Evolutionary conservation across 2,888 invertebrate species (phyloP).

Genomic region (Macrophya alboannulata): DNA sequence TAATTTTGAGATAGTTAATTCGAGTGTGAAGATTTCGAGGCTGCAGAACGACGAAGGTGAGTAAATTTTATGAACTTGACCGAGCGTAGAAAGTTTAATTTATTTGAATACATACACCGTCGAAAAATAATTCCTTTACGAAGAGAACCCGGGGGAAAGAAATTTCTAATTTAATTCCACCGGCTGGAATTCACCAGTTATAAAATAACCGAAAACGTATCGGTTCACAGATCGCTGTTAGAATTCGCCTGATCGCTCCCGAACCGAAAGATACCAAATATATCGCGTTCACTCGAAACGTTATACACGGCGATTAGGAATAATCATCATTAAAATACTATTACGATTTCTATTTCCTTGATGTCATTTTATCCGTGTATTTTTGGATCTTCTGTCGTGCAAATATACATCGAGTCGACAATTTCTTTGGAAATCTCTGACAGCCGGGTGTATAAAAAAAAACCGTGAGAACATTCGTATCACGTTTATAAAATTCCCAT

Average conservation of each 20-base stretch:
- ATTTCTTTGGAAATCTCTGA: neutral
- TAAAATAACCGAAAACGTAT: neutral
- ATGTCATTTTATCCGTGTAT: neutral
- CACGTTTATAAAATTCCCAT: neutral
- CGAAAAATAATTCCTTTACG: neutral
- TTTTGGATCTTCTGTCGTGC: neutral
- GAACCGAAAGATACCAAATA: neutral
- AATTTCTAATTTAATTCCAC: neutral
- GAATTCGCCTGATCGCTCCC: neutral
- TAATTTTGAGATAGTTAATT: neutral
- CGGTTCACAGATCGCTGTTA: neutral
- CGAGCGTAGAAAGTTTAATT: conserved; percentile 43
- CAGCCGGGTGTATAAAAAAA: neutral
- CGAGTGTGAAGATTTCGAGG: neutral
- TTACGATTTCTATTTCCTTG: neutral
- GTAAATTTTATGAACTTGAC: conserved; percentile 24
- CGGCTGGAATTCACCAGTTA: neutral
- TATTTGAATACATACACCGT: neutral
- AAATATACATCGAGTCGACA: neutral
- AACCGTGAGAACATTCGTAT: neutral
- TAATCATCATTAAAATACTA: neutral
- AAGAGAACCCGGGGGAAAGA: neutral
- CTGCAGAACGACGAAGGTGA: neutral
- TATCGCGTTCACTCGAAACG: neutral
- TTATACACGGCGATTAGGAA: no score